Evolutionary conservation across 2,888 invertebrate genomes (phyloP), one percentile per base, ranked within the genome.

Genomic region (Dilophus febrilis): DNA sequence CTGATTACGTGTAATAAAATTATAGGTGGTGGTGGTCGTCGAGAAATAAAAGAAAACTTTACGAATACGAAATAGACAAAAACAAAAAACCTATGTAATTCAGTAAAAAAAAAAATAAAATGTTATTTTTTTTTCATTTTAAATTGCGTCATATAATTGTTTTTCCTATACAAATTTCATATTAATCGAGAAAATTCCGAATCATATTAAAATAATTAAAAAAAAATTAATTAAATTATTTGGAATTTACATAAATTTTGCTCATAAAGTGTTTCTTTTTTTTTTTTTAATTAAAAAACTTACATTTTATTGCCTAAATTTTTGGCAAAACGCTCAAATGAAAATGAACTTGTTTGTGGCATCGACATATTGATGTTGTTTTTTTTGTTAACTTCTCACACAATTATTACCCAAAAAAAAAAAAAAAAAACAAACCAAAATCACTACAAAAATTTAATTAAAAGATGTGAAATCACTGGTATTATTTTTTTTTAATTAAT

Each of bases 281-380:
- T n/a, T n/a, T n/a, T n/a, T n/a, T n/a, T n/a, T n/a, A 35, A 57
- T 57, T 43, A 8, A 11, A 44, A 44, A 46, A 48, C 61, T 59
- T 43, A 61, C 61, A 59, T 59, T 45, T 58, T 57, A 27, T 56
- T 50, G 43, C 53, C 48, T 7, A 61, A 42, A 37, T 55, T 55
- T 37, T 50, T 44, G 14, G 54, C 41, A 45, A 62, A 59, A 35
- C 40, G 37, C 18, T 36, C 29, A 44, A 46, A 42, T 41, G 38
- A 22, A 22, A 22, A 22, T 22, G 22, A 22, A n/a, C n/a, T n/a
- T n/a, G n/a, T n/a, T 22, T 22, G 22, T 8, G 22, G 8, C 8
- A 8, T 22, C 22, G 22, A 22, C 22, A 22, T 22, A 6, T 22
- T 22, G 22, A 4, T 22, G 4, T 22, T 22, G 4, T 22, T 22